These are phyloP conservation scores for Cnemophilus loriae DNA, from an alignment of 2,113 vertebrate genomes.

Conservation along the genomic window DNA sequence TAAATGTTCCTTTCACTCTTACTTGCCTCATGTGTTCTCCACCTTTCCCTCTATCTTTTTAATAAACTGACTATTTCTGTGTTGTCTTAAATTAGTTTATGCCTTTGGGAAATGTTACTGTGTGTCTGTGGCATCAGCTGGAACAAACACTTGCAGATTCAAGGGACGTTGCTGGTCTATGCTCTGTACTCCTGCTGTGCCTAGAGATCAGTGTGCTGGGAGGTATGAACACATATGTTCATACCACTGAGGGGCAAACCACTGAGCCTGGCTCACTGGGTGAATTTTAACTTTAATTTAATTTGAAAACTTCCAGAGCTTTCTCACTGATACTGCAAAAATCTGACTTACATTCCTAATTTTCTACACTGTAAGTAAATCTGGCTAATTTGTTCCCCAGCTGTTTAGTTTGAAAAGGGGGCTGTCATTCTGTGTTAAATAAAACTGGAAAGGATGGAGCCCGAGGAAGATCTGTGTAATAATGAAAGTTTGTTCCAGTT, in stretches of 20 bases:
- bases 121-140: background rate
- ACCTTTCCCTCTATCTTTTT: background rate
- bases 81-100: background rate
- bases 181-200: background rate
- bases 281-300: background rate
- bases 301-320: background rate
- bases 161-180: background rate
- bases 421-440: background rate
- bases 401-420: background rate
- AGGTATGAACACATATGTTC: background rate
- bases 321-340: background rate
- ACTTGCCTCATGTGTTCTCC: rapidly evolving
- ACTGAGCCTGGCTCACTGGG: background rate
- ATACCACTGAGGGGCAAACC: background rate
- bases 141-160: background rate
- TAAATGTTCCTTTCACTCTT: background rate
- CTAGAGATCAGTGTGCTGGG: background rate
- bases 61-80: background rate
- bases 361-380: background rate
- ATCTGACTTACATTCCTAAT: background rate
- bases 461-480: background rate
- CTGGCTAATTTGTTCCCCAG: slow-evolving; percentile 4
- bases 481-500: background rate
- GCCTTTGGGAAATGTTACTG: background rate
- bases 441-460: background rate